Evolutionary conservation across 1,140 invertebrate genomes (phyloP), one percentile per base, ranked within the genome.

Genomic region (Ceratoteleas bidentatus): DNA sequence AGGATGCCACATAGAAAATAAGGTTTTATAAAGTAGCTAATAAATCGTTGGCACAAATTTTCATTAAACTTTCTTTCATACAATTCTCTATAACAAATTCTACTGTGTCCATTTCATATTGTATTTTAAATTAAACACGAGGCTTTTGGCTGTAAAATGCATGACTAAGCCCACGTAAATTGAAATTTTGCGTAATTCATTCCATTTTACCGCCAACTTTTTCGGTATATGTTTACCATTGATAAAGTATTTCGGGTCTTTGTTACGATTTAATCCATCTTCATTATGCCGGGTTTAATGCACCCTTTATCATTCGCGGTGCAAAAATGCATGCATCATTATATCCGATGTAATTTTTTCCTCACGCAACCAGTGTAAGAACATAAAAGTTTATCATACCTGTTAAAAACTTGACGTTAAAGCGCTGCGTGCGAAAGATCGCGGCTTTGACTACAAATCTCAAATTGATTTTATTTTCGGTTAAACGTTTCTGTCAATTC

Each of bases 301-400:
- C 43, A 2, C 33, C 15, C 60, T 64, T 73, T 40, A 57, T 73
- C 43, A 73, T 64, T 73, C 16, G 15, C 14, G 15, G 64, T 73
- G 69, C 52, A 73, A 64, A 64, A 73, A 57, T 73, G 0, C 52
- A 64, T 73, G 69, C 60, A 73, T 73, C 60, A 64, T 73, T 56
- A 57, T 73, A 34, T 36, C 11, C 10, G 50, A 47, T 56, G 50
- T 33, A 62, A 64, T 52, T 57, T 73, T 15, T 10, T n/a, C 32
- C 58, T 56, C 69, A 64, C 69, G 69, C 69, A 54, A 73, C 10
- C 36, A 52, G 16, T 72, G 40, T 61, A 64, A 56, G 40, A 64
- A 64, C 60, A 40, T 73, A 64, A 64, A 73, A 62, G 38, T 62
- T 72, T 72, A 62, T 62, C 58, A 54, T 47, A 53, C 9, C 52